Percentiles rank a stretch among this genome's conserved stretches.
These are phyloP conservation scores for Aurelia sp. DNA, from an alignment of 30 jellyfish, hydroid and myxozoan genomes.

Conservation along the genomic window DNA sequence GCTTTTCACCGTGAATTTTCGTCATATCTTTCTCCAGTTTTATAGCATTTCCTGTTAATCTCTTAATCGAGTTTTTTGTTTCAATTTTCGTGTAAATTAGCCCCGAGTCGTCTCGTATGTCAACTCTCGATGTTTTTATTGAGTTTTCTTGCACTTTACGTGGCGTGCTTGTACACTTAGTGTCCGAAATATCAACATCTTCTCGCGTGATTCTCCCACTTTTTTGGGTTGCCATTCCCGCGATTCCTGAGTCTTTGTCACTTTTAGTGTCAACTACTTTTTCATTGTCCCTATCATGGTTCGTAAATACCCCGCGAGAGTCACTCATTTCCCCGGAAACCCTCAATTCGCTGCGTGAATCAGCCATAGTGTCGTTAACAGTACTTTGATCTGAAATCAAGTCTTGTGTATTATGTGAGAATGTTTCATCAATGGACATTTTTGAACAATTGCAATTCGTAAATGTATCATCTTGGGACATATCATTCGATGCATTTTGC, in stretches of 20 bases:
- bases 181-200: constrained; percentile 43
- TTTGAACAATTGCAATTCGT: constrained; percentile 28
- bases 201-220: constrained; percentile 44
- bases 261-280: neutral
- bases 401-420: neutral
- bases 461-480: constrained; percentile 51
- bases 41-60: constrained; percentile 58
- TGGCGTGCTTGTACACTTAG: constrained; percentile 65
- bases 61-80: constrained; percentile 27
- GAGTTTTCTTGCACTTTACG: constrained; percentile 52
- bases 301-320: constrained; percentile 40
- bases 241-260: neutral
- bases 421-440: constrained; percentile 19
- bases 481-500: neutral
- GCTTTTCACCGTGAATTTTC: too few relatives aligned
- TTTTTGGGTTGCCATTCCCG: neutral
- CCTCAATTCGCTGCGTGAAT: neutral
- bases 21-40: constrained; percentile 17
- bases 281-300: constrained; percentile 41
- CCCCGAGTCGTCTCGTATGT: constrained; percentile 46
- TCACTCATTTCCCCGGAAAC: neutral
- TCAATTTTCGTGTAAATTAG: constrained; percentile 56
- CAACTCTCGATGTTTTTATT: neutral
- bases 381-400: neutral
- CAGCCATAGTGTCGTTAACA: constrained; percentile 3